These are phyloP conservation scores for Wasmannia auropunctata DNA, from an alignment of 1,140 invertebrate genomes.

Conservation along the genomic window DNA sequence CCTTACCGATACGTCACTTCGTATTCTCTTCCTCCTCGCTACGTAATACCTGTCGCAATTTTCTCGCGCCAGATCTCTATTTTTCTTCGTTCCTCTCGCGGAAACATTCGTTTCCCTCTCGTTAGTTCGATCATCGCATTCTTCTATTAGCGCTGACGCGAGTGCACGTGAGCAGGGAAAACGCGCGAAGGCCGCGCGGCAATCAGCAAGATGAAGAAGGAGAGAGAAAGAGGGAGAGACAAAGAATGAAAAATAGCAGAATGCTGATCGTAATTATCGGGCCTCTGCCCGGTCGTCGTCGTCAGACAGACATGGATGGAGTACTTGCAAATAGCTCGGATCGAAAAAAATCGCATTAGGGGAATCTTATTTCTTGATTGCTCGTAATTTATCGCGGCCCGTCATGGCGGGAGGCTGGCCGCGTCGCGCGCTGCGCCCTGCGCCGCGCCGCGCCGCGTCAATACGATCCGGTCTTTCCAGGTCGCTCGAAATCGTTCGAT, in stretches of 20 bases:
- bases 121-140: slow-evolving; percentile 13
- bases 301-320: slow-evolving; percentile 6
- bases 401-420: slow-evolving; percentile 13
- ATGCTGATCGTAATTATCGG: slow-evolving; percentile 45
- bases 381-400: slow-evolving; percentile 60
- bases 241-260: slow-evolving; percentile 41
- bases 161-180: not conserved
- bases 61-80: slow-evolving; percentile 18
- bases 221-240: not conserved
- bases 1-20: slow-evolving; percentile 74
- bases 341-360: slow-evolving; percentile 51
- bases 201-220: slow-evolving; percentile 28
- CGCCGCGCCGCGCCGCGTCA: not conserved
- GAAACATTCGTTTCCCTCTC: slow-evolving; percentile 20
- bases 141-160: slow-evolving; percentile 34
- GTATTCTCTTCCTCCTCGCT: slow-evolving; percentile 59
- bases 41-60: slow-evolving; percentile 70
- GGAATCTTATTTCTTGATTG: slow-evolving; percentile 55
- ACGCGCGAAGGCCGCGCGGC: slow-evolving; percentile 54
- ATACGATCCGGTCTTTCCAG: slow-evolving; percentile 43
- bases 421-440: too few relatives aligned
- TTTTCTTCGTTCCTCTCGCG: slow-evolving; percentile 16
- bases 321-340: slow-evolving; percentile 43
- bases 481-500: slow-evolving; percentile 43
- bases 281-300: slow-evolving; percentile 3